These are phyloP conservation scores for Brachylomia viminalis DNA, from an alignment of 2,888 invertebrate genomes.

Conservation along the genomic window DNA sequence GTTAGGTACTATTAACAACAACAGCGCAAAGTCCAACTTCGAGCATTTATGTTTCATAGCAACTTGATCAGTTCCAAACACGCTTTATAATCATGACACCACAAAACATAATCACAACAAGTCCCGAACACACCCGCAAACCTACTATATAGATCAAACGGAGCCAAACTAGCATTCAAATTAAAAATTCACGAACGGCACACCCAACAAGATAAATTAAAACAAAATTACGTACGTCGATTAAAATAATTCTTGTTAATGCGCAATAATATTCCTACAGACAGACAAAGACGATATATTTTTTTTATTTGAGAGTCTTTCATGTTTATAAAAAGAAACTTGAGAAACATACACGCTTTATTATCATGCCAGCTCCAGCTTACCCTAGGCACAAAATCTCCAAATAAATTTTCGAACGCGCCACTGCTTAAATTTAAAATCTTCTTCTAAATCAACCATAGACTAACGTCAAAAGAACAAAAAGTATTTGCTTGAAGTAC, in stretches of 20 bases:
- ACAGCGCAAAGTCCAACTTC: slow-evolving; percentile 1
- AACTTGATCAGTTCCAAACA: slow-evolving; percentile 38
- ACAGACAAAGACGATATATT: too few relatives aligned
- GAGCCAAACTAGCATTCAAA: slow-evolving; percentile 62
- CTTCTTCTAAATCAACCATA: slow-evolving; percentile 5
- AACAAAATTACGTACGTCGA: too few relatives aligned
- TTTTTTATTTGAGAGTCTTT: too few relatives aligned
- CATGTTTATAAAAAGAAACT: too few relatives aligned
- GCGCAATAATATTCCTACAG: too few relatives aligned
- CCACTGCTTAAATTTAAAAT: not conserved
- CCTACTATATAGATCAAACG: slow-evolving; percentile 57
- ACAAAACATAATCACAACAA: slow-evolving; percentile 44
- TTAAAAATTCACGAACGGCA: slow-evolving; percentile 66
- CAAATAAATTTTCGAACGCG: not conserved
- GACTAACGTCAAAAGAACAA: slow-evolving; percentile 2
- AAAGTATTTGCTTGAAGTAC: slow-evolving; percentile 11
- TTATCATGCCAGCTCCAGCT: too few relatives aligned
- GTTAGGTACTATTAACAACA: not conserved
- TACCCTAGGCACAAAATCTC: not conserved
- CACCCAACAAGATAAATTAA: slow-evolving; percentile 62
- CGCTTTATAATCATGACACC: slow-evolving; percentile 2
- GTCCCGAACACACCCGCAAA: slow-evolving; percentile 38
- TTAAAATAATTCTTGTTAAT: too few relatives aligned
- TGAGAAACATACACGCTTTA: too few relatives aligned
- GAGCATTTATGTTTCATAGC: slow-evolving; percentile 21